These are phyloP conservation scores for Melanotaenia trifasciata DNA, from an alignment of 2,797 vertebrate genomes.

Conservation along the genomic window DNA sequence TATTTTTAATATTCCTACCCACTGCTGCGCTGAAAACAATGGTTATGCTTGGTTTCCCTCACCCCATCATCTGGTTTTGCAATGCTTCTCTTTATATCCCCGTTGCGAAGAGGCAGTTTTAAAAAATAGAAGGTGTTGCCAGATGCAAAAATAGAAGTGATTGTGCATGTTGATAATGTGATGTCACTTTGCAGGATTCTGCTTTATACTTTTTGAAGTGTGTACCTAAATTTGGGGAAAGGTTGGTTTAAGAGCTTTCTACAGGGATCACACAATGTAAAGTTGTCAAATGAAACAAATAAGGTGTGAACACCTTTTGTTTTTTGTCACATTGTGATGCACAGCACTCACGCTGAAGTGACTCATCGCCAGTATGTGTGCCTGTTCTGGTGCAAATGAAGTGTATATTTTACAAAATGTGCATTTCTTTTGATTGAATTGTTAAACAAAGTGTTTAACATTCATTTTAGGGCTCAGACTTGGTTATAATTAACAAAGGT, in stretches of 20 bases:
- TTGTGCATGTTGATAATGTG: constrained; percentile 37
- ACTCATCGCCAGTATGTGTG: not conserved
- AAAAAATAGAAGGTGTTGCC: constrained; percentile 62
- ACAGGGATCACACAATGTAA: constrained; percentile 6
- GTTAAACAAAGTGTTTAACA: not conserved
- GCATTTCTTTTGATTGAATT: not conserved
- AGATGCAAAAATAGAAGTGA: constrained; percentile 53
- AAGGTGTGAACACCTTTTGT: not conserved
- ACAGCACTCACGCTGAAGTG: constrained; percentile 1
- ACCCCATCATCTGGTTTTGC: constrained; percentile 47
- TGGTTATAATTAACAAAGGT: not conserved
- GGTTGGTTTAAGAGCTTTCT: not conserved
- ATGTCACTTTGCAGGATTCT: constrained; percentile 26
- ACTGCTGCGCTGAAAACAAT: constrained; percentile 23
- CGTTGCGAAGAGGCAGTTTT: constrained; percentile 44
- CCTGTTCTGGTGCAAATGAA: not conserved
- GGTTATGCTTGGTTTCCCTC: constrained; percentile 53
- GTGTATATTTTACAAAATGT: not conserved
- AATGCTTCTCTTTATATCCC: constrained; percentile 46
- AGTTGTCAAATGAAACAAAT: constrained; percentile 5
- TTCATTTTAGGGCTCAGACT: not conserved
- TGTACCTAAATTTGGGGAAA: not conserved
- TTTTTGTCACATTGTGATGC: not conserved
- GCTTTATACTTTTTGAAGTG: constrained; percentile 33
- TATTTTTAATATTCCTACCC: constrained; percentile 39